Percentiles rank a stretch among this genome's conserved stretches.
Evolutionary conservation across 2,797 vertebrate species (phyloP).

Genomic region (Microchirus variegatus): DNA sequence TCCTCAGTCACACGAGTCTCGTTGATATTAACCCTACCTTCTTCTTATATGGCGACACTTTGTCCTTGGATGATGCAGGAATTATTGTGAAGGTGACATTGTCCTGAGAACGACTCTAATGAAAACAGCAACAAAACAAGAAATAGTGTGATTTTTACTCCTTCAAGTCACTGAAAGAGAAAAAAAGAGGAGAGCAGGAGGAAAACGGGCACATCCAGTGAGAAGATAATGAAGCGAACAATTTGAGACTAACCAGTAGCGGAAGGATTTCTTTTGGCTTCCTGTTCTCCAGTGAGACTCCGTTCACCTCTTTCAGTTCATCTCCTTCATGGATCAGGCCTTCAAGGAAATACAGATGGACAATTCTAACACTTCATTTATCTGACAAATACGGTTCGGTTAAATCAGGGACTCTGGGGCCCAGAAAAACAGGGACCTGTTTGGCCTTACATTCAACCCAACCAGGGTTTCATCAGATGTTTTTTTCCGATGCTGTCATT

Average conservation of each 20-base stretch:
- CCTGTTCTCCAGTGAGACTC: constrained; percentile 88
- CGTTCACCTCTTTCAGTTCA: constrained; percentile 93
- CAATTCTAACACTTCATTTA: constrained; percentile 2
- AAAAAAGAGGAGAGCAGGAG: no score
- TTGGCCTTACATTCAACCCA: no score
- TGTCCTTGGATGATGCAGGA: constrained; percentile 87
- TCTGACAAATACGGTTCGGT: not conserved
- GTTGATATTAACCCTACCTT: constrained; percentile 53
- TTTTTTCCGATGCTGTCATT: no score
- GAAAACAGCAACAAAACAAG: not conserved
- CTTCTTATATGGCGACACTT: constrained; percentile 66
- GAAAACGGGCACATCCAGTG: not conserved
- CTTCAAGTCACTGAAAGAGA: no score
- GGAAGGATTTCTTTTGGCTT: constrained; percentile 91
- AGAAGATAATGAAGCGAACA: not conserved
- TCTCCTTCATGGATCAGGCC: constrained; percentile 94
- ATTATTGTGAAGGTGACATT: constrained; percentile 94
- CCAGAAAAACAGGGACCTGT: no score
- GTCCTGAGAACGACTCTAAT: constrained; percentile 86
- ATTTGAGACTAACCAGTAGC: constrained; percentile 84
- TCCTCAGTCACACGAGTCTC: not conserved
- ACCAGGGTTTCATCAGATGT: no score
- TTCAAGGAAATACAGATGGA: constrained; percentile 56
- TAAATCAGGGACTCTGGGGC: no score
- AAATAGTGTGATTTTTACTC: not conserved